A percentile compares a stretch with the other conserved stretches of the same genome.
These are phyloP conservation scores for Tretioscincus oriximinensis DNA, from an alignment of 2,113 vertebrate species.

Conservation along the genomic window DNA sequence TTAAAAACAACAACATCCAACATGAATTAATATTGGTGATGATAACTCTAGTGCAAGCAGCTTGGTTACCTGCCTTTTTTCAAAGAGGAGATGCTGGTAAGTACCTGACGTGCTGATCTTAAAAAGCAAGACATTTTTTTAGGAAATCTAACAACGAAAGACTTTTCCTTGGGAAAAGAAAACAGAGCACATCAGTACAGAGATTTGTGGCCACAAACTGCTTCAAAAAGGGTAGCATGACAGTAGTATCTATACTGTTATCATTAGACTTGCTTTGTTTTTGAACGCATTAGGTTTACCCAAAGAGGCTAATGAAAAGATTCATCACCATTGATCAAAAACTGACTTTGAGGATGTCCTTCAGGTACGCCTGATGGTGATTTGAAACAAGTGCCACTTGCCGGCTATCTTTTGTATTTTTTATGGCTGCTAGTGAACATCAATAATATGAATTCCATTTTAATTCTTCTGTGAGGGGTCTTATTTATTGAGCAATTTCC, in stretches of 20 bases:
- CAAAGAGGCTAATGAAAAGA: constrained; percentile 45
- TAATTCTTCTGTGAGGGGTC: constrained; percentile 78
- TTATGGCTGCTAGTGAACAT: constrained; percentile 70
- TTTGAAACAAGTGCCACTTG: constrained; percentile 72
- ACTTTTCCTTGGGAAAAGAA: constrained; percentile 10
- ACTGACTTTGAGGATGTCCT: constrained; percentile 71
- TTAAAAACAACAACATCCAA: too few relatives aligned
- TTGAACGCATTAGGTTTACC: constrained; percentile 47
- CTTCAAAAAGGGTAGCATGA: not conserved
- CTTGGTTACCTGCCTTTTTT: not conserved
- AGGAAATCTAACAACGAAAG: not conserved
- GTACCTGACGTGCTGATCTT: not conserved
- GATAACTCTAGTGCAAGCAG: not conserved
- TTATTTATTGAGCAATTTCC: constrained; percentile 84
- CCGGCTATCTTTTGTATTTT: constrained; percentile 62
- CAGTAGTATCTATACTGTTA: constrained; percentile 45
- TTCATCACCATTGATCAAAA: constrained; percentile 65
- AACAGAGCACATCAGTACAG: not conserved
- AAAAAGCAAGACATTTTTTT: not conserved
- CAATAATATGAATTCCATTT: constrained; percentile 80
- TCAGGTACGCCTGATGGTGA: constrained; percentile 61
- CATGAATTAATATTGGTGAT: not conserved
- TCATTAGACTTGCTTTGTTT: constrained; percentile 46
- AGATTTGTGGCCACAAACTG: constrained; percentile 34
- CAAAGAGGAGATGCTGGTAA: not conserved